Percentiles rank a stretch among this genome's conserved stretches.
phyloP scores from a whole-genome alignment of 2,113 vertebrate species.

The Aix galericulata region DNA sequence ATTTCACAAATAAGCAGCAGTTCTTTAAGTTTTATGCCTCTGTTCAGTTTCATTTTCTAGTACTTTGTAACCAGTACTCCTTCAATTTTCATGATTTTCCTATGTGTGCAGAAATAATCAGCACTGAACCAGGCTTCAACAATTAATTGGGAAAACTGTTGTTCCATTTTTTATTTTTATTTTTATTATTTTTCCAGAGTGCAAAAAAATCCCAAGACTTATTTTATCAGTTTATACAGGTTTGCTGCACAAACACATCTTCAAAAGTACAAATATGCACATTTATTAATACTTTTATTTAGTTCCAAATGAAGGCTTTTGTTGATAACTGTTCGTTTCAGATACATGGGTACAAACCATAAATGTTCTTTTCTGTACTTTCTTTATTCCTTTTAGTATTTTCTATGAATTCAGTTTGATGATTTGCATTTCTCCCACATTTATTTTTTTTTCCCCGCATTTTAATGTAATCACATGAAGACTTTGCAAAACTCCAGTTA shows the following conservation, averaged over 20 bases:
- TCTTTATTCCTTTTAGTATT: neutral
- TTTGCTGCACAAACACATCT: constrained; percentile 43
- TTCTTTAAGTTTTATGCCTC: constrained; percentile 41
- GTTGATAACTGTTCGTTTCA: constrained; percentile 35
- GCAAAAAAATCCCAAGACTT: constrained; percentile 30
- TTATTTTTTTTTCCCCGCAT: neutral
- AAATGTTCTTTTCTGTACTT: neutral
- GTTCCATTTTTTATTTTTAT: neutral
- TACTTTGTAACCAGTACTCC: constrained; percentile 20
- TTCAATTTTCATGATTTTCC: constrained; percentile 27
- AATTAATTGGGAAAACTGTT: constrained; percentile 55
- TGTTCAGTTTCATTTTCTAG: constrained; percentile 45
- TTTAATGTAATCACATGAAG: constrained; percentile 25
- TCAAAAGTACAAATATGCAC: constrained; percentile 46
- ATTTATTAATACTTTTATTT: constrained; percentile 22
- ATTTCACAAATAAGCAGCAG: neutral
- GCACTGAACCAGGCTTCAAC: constrained; percentile 16
- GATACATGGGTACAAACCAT: neutral
- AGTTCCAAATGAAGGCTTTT: neutral
- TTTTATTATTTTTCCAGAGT: neutral
- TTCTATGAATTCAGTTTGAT: neutral
- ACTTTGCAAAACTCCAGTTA: neutral
- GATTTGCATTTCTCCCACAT: neutral
- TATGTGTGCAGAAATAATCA: constrained; percentile 62
- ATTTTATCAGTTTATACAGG: constrained; percentile 66